phyloP scores from a whole-genome alignment of 2,888 invertebrate species.

The Listrodromus nycthemerus region DNA sequence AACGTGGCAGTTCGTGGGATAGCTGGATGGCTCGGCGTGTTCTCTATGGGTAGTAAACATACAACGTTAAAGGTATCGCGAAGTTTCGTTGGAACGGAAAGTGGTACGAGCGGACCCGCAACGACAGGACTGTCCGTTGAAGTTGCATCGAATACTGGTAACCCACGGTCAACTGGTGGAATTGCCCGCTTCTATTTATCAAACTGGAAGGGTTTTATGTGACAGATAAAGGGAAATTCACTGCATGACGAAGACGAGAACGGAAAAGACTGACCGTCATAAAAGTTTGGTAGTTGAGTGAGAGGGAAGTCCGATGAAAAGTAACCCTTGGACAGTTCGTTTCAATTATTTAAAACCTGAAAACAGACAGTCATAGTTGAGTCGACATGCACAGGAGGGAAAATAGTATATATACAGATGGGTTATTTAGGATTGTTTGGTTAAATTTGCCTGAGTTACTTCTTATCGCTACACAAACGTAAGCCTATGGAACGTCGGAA shows the following conservation, averaged over 20 bases:
- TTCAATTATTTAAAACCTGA: neutral
- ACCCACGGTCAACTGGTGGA: neutral
- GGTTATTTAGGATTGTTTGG: neutral
- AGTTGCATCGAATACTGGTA: constrained; percentile 25
- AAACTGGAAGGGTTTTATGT: neutral
- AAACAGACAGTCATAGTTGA: neutral
- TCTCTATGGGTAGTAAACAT: neutral
- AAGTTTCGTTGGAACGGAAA: constrained; percentile 32
- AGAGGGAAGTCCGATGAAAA: neutral
- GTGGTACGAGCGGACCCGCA: constrained; percentile 6
- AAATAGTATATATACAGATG: neutral
- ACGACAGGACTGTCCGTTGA: constrained; percentile 1
- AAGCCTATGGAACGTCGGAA: neutral
- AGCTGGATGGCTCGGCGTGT: constrained; percentile 10
- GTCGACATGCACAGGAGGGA: neutral
- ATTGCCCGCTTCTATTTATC: constrained; percentile 14
- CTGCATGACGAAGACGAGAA: neutral
- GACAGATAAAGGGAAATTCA: neutral
- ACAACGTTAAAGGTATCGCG: constrained; percentile 32
- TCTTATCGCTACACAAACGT: neutral
- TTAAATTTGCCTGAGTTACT: neutral
- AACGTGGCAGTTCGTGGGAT: constrained; percentile 47
- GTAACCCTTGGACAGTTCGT: neutral
- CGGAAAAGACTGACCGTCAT: neutral
- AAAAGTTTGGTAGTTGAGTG: neutral